Evolutionary conservation across 2,797 vertebrate genomes (phyloP).

Genomic region (Orientallactaga sibirica): DNA sequence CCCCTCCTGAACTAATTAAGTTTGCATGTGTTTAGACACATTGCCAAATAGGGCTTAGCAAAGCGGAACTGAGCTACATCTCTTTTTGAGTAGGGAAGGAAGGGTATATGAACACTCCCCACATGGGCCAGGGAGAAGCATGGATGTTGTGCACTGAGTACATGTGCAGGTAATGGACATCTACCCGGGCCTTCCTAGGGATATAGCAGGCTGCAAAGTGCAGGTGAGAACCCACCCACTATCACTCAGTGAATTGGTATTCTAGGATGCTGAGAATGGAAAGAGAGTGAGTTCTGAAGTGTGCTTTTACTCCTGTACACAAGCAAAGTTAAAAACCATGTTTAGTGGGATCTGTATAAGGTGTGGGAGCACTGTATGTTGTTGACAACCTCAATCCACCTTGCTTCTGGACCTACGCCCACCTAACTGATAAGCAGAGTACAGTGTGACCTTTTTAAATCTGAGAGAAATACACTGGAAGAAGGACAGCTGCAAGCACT

Average conservation of each 20-base stretch:
- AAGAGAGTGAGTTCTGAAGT: conserved; percentile 33
- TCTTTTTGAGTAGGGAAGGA: conserved; percentile 87
- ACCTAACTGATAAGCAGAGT: neutral
- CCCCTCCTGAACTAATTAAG: conserved; percentile 90
- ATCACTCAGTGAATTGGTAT: conserved; percentile 40
- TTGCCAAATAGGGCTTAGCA: conserved; percentile 92
- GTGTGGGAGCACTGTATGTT: conserved; percentile 6
- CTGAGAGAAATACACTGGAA: conserved; percentile 36
- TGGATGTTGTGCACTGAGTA: conserved; percentile 25
- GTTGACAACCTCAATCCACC: neutral
- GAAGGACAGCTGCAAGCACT: neutral
- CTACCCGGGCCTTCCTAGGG: conserved; percentile 33
- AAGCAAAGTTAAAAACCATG: conserved; percentile 49
- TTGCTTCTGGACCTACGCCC: neutral
- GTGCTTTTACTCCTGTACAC: conserved; percentile 1
- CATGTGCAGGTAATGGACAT: conserved; percentile 22
- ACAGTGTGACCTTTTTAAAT: neutral
- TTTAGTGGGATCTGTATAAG: conserved; percentile 26
- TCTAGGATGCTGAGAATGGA: conserved; percentile 1
- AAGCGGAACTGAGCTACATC: conserved; percentile 90
- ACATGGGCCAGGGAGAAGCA: conserved; percentile 25
- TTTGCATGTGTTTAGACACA: conserved; percentile 91
- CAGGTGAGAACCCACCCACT: neutral
- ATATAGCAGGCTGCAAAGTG: neutral
- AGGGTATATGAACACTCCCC: conserved; percentile 69